phyloP scores from a whole-genome alignment of 1,140 invertebrate genomes.

The Amyelois transitella region DNA sequence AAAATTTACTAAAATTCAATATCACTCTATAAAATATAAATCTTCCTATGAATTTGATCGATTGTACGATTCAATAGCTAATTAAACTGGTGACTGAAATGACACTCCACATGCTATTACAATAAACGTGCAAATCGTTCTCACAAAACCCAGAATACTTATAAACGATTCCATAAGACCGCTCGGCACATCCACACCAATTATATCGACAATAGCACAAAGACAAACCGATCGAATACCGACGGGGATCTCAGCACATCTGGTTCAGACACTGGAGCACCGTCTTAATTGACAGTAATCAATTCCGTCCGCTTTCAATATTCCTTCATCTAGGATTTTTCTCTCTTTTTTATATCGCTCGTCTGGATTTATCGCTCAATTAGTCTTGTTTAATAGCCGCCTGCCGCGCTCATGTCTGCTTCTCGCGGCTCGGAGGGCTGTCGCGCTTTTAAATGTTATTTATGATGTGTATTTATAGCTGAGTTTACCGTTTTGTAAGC shows the following conservation, averaged over 20 bases:
- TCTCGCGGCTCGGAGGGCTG: constrained; percentile 62
- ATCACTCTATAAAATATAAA: too few relatives aligned
- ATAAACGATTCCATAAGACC: too few relatives aligned
- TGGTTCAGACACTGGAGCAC: constrained; percentile 36
- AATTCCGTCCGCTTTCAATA: constrained; percentile 71
- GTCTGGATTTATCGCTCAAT: constrained; percentile 73
- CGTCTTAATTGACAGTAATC: constrained; percentile 70
- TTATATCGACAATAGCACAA: neutral
- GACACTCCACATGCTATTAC: too few relatives aligned
- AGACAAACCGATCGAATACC: neutral
- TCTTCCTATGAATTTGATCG: too few relatives aligned
- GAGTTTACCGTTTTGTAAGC: neutral
- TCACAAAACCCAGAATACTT: neutral
- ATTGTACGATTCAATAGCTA: too few relatives aligned
- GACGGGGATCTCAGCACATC: constrained; percentile 32
- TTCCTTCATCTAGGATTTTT: constrained; percentile 74
- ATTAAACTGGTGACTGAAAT: too few relatives aligned
- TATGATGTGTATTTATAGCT: neutral
- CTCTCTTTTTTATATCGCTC: constrained; percentile 68
- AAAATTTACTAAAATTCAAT: too few relatives aligned
- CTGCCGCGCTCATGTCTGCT: constrained; percentile 70
- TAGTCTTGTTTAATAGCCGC: constrained; percentile 75
- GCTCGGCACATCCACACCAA: neutral
- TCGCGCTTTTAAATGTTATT: constrained; percentile 8
- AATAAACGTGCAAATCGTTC: neutral